Conservation (phyloP, 2,113 vertebrate species). For the Microcebus murinus region DNA sequence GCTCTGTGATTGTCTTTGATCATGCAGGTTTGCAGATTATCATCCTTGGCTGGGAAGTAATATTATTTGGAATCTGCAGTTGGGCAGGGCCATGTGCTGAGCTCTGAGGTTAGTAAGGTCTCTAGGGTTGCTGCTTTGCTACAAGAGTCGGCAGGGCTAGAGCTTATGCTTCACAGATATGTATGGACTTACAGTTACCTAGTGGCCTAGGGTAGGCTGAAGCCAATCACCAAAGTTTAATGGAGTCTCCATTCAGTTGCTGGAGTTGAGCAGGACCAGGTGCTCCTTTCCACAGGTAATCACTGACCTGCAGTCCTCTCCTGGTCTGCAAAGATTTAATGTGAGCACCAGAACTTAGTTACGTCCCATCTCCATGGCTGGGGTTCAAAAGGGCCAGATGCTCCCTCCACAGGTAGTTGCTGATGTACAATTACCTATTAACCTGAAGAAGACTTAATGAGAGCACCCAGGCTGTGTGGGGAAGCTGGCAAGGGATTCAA, state of each 20-base stretch:
- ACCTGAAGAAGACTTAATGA: neutral
- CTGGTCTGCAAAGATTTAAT: neutral
- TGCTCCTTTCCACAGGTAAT: neutral
- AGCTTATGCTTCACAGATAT: neutral
- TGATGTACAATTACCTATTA: neutral
- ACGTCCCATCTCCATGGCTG: neutral
- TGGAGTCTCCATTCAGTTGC: neutral
- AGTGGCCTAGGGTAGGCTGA: neutral
- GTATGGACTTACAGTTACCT: neutral
- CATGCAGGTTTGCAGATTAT: neutral
- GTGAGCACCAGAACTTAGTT: neutral
- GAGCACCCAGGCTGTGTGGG: neutral
- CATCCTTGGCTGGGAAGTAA: neutral
- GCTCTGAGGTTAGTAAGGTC: neutral
- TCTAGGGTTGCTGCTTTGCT: neutral
- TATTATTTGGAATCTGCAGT: neutral
- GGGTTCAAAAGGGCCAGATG: neutral
- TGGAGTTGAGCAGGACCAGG: neutral
- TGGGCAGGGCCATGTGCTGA: neutral
- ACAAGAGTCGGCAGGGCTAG: neutral
- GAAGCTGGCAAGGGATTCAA: neutral
- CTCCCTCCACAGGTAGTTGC: neutral
- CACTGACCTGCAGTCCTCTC: neutral
- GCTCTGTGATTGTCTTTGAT: neutral
- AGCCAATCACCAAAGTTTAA: neutral